Conservation (phyloP, 1,140 invertebrate genomes). For the Drosophila varians region DNA sequence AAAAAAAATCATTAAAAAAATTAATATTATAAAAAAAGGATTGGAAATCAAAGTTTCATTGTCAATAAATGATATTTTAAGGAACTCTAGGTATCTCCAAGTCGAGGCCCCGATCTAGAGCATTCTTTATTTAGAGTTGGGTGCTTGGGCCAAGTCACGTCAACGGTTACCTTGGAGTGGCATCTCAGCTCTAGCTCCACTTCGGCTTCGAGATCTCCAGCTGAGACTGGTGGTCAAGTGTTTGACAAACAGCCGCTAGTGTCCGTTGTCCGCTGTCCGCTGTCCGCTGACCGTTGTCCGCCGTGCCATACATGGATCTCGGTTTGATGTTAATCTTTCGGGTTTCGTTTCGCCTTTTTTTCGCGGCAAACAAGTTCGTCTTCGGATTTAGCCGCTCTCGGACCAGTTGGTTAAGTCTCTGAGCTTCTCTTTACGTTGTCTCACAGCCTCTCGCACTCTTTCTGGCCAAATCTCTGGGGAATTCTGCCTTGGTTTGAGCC, state of each 20-base stretch:
- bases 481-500: slow-evolving; percentile 63
- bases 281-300: background rate
- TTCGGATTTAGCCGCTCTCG: slow-evolving; percentile 21
- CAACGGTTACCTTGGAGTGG: slow-evolving; percentile 62
- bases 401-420: slow-evolving; percentile 48
- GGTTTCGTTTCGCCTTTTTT: slow-evolving; percentile 43
- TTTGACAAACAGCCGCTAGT: slow-evolving; percentile 67
- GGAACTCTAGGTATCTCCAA: slow-evolving; percentile 1
- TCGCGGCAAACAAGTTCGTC: slow-evolving; percentile 52
- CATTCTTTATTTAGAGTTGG: slow-evolving; percentile 17
- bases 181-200: slow-evolving; percentile 21
- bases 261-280: slow-evolving; percentile 34
- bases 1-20: too few species aligned
- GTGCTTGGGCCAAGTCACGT: slow-evolving; percentile 21
- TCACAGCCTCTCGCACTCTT: slow-evolving; percentile 1
- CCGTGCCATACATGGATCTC: slow-evolving; percentile 36
- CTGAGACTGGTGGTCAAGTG: slow-evolving; percentile 58
- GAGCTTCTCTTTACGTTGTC: slow-evolving; percentile 2
- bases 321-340: slow-evolving; percentile 60
- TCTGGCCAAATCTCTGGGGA: slow-evolving; percentile 15
- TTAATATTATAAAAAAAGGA: too few species aligned
- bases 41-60: too few species aligned
- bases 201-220: slow-evolving; percentile 14
- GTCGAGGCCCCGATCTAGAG: slow-evolving; percentile 9
- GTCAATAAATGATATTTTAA: background rate